phyloP scores from a whole-genome alignment of 2,888 invertebrate species.

The Oscheius sp. region DNA sequence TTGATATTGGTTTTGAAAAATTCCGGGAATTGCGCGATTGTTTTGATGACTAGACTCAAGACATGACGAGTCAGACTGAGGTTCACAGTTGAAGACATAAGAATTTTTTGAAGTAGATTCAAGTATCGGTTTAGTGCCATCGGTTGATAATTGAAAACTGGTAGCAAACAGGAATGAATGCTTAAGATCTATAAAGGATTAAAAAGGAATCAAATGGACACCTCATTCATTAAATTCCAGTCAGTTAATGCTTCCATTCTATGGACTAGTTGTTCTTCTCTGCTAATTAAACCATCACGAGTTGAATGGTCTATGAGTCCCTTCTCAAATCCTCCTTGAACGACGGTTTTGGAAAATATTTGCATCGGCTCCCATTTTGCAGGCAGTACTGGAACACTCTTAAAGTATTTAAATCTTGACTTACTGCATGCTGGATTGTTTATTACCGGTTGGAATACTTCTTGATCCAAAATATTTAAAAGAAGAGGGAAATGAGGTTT shows the following conservation, averaged over 20 bases:
- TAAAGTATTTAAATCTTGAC: neutral
- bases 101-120: conserved; percentile 12
- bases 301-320: conserved; percentile 24
- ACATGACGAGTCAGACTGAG: conserved; percentile 22
- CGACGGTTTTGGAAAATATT: conserved; percentile 30
- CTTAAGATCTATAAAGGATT: conserved; percentile 37
- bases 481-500: conserved; percentile 18
- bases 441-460: conserved; percentile 12
- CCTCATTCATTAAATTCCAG: conserved; percentile 37
- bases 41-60: conserved; percentile 24
- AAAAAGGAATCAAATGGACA: too few species aligned
- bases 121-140: conserved; percentile 28
- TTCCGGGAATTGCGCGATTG: conserved; percentile 21
- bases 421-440: conserved; percentile 6
- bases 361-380: conserved; percentile 37
- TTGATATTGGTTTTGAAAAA: conserved; percentile 39
- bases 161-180: conserved; percentile 51
- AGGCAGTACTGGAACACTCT: conserved; percentile 13
- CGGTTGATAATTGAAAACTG: conserved; percentile 38
- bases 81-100: conserved; percentile 11
- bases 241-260: conserved; percentile 20
- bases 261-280: conserved; percentile 36
- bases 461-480: conserved; percentile 10
- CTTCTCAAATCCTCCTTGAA: conserved; percentile 33
- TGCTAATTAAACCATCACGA: conserved; percentile 34